Base-by-base conservation (phyloP, 2,113 vertebrate species). In the Platysternon megacephalum region DNA sequence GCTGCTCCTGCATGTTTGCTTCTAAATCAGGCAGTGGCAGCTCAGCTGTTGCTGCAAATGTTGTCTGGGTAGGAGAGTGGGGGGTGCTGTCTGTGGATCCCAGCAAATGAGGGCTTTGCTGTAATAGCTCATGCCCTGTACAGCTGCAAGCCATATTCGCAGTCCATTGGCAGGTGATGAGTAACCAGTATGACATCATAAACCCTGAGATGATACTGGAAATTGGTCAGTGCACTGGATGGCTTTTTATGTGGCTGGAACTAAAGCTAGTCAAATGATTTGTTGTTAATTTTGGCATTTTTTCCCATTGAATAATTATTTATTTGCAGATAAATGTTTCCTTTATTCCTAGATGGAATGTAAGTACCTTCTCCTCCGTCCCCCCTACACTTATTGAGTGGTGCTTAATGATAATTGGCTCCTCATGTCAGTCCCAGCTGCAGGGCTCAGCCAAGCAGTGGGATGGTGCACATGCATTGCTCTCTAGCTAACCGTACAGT, bases 21-120 rank as follows among this genome's bases (percentile, higher is more conserved):
- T 82, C 42, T 0, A 49, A 87, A 65, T 85, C 82, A 46, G 17
- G 39, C 72, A 1, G 1, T 0, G 0, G 19, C 21, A 5, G 44
- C 29, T 79, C 21, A 6, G 48, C 29, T 81, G 68, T 81, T 39
- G 83, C 3, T 26, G 78, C 2, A 48, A 44, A 83, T 92, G 88
- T 84, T 11, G 48, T 91, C 35, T 72, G 56, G 80, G 17, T 39
- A 49, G 49, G 51, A n/a, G 58, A 39, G 22, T 46, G 6, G 22
- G 12, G 12, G 2, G 51, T 5, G 11, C 6, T 3, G 3, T 1
- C 7, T 29, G 26, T 19, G 72, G 39, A 22, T 79, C 81, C 86
- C 85, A 79, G 81, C 80, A 79, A 55, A 56, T 12, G 53, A 39
- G 55, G 74, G 74, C 74, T 81, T 88, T 48, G 81, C 39, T 68